Evolutionary conservation across 2,888 invertebrate species (phyloP).

Genomic region (Orthonychiurus folsomi): DNA sequence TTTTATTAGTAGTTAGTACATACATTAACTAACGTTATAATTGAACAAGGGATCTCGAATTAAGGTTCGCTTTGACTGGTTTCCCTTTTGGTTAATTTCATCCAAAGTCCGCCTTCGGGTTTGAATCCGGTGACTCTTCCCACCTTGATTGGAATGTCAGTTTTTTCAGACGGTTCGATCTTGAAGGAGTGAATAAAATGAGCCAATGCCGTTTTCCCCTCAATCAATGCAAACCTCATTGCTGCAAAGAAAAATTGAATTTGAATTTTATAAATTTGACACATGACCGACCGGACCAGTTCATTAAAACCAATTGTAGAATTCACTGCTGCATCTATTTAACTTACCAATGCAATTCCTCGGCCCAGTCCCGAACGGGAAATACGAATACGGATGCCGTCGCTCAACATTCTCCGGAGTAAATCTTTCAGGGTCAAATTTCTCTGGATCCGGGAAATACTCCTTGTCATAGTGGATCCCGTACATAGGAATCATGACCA

Average conservation of each 20-base stretch:
- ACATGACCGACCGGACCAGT: no score
- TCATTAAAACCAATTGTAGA: no score
- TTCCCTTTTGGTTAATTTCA: not conserved
- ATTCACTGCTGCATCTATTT: not conserved
- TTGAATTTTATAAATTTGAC: not conserved
- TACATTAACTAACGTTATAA: no score
- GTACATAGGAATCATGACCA: not conserved
- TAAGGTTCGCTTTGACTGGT: not conserved
- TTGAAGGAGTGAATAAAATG: not conserved
- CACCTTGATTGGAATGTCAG: conserved; percentile 5
- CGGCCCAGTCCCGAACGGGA: not conserved
- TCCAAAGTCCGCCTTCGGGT: conserved; percentile 5
- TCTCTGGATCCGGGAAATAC: not conserved
- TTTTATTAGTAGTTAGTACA: no score
- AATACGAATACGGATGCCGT: not conserved
- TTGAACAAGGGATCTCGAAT: no score
- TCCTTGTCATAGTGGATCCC: not conserved
- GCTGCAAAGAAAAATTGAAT: not conserved
- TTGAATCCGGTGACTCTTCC: not conserved
- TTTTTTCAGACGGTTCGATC: not conserved
- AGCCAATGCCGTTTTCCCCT: conserved; percentile 4
- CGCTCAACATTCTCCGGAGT: not conserved
- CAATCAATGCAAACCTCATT: conserved; percentile 11
- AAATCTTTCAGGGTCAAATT: not conserved
- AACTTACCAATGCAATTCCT: not conserved